Conservation (phyloP, 2,888 invertebrate species). For the Tridacna gigas region DNA sequence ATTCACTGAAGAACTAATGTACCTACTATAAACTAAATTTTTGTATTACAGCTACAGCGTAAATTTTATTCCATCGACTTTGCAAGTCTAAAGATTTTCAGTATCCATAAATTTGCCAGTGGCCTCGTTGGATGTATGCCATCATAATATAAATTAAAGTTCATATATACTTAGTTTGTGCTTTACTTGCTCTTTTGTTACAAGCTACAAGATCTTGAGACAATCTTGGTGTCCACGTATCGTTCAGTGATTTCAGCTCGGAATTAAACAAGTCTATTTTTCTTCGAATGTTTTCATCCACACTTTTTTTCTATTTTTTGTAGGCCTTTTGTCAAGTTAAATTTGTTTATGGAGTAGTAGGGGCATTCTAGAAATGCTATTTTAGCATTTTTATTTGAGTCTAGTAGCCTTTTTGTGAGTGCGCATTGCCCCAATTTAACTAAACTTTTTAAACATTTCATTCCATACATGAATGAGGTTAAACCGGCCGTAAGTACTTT, state of each 20-base stretch:
- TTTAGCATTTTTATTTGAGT: not conserved
- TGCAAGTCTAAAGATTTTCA: not conserved
- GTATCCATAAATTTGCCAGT: not conserved
- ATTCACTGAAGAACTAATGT: too few species aligned
- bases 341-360: not conserved
- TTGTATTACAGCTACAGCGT: too few species aligned
- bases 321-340: not conserved
- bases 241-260: too few species aligned
- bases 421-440: too few species aligned
- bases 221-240: constrained; percentile 1
- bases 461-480: too few species aligned
- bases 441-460: too few species aligned
- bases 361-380: not conserved
- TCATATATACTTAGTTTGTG: not conserved
- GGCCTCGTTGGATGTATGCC: not conserved
- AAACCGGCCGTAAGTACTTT: too few species aligned
- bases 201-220: not conserved
- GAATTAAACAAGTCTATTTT: not conserved
- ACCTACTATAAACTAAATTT: too few species aligned
- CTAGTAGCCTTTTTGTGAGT: too few species aligned
- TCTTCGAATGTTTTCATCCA: not conserved
- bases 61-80: not conserved
- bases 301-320: not conserved
- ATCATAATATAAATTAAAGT: not conserved
- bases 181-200: not conserved